A percentile compares a stretch with the other conserved stretches of the same genome.
phyloP scores from a whole-genome alignment of 2,113 vertebrate genomes.

The Eubucco bourcierii region DNA sequence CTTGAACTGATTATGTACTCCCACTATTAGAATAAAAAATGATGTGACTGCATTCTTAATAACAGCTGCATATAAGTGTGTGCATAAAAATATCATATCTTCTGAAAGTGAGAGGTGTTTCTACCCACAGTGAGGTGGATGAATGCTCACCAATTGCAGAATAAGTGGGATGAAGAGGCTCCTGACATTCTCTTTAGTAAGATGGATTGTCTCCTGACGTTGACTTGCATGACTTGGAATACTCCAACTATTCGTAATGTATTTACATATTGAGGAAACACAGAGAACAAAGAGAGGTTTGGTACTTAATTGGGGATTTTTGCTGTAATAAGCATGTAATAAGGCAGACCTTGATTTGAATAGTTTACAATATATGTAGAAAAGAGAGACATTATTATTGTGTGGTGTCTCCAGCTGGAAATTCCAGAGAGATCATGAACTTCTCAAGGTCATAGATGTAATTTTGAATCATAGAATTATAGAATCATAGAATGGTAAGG shows the following conservation, averaged over 20 bases:
- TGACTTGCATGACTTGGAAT: conserved; percentile 19
- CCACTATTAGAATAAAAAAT: conserved; percentile 69
- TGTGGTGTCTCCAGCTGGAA: background rate
- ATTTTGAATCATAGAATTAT: no score
- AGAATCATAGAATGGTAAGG: no score
- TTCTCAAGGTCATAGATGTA: background rate
- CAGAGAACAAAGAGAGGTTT: background rate
- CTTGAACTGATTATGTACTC: conserved; percentile 72
- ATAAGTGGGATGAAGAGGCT: conserved; percentile 49
- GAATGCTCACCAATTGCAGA: conserved; percentile 32
- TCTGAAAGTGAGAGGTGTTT: conserved; percentile 63
- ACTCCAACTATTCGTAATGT: background rate
- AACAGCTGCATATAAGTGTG: conserved; percentile 68
- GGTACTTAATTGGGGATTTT: background rate
- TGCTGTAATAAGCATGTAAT: background rate
- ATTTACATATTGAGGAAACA: background rate
- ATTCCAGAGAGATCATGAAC: background rate
- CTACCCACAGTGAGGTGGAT: conserved; percentile 49
- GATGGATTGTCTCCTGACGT: conserved; percentile 7
- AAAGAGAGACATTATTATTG: background rate
- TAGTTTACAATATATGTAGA: background rate
- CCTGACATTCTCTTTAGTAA: conserved; percentile 33
- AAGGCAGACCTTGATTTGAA: background rate
- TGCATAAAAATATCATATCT: conserved; percentile 62
- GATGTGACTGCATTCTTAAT: conserved; percentile 71